Evolutionary conservation across 2,888 invertebrate genomes (phyloP).

Genomic region (Unio pictorum): DNA sequence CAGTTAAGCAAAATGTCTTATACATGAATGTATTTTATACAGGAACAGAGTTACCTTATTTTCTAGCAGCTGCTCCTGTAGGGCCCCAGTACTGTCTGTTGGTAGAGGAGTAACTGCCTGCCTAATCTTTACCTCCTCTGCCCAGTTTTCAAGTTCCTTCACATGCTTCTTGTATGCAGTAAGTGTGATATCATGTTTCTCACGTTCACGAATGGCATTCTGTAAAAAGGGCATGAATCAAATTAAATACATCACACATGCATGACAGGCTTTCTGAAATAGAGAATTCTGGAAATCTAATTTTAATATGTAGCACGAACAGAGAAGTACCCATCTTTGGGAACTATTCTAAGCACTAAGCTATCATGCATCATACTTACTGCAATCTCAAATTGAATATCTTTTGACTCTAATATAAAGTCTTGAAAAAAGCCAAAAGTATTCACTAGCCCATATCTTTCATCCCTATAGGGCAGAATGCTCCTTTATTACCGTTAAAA

Average conservation of each 20-base stretch:
- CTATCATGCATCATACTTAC: too few relatives aligned
- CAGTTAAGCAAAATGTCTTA: too few relatives aligned
- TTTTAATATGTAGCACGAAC: too few relatives aligned
- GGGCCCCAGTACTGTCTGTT: constrained; percentile 43
- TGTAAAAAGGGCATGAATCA: constrained; percentile 12
- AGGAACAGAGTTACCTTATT: constrained; percentile 47
- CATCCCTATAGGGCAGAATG: too few relatives aligned
- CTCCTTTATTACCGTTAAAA: too few relatives aligned
- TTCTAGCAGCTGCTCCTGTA: constrained; percentile 54
- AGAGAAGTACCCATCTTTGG: too few relatives aligned
- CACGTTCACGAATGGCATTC: constrained; percentile 49
- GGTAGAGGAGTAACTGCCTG: constrained; percentile 49
- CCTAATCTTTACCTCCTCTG: constrained; percentile 54
- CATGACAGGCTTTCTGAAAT: neutral
- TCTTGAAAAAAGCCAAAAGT: too few relatives aligned
- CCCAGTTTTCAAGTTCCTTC: constrained; percentile 58
- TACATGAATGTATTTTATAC: neutral
- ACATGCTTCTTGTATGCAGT: constrained; percentile 56
- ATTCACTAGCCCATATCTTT: too few relatives aligned
- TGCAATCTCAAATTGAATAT: too few relatives aligned
- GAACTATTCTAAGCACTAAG: too few relatives aligned
- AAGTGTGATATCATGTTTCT: constrained; percentile 48
- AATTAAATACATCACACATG: constrained; percentile 1
- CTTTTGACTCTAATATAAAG: too few relatives aligned
- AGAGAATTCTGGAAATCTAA: too few relatives aligned